Evolutionary conservation across 2,888 invertebrate species (phyloP), one percentile per base, ranked within the genome.

Genomic region (Eristalis arbustorum): DNA sequence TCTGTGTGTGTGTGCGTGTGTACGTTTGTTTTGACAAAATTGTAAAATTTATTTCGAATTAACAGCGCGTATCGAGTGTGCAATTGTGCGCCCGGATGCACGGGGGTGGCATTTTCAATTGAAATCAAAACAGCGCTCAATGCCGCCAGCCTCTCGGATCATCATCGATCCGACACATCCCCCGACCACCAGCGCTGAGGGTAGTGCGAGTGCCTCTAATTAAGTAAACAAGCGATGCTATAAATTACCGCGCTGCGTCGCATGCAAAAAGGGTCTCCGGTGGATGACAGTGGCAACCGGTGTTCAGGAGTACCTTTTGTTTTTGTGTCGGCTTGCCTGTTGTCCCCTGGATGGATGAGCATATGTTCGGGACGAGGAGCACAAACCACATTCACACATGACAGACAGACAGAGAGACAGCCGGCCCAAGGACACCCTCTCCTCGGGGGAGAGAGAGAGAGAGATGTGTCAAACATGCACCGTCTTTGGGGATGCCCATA

Each of bases 31-130:
- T 87, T 82, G 78, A 78, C 67, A 79, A 87, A 83, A 83, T 83
- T 83, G 87, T 87, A 79, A 87, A 87, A 87, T 87, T 83, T 83
- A 83, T 87, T 82, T 83, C 82, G 87, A 87, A 87, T 87, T 87
- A 87, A 87, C 87, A 87, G 72, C 78, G 87, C 87, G 83, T 87
- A 83, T 83, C 78, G 83, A 83, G 74, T 71, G 75, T 75, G 66
- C 85, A 73, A 85, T 81, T 85, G 72, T 81, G 49, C 69, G 75
- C 62, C 62, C 61, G 37, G 1, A 34, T 63, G 37, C 18, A 68
- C 71, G 87, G 49, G 87, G 87, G 81, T 81, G 85, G 85, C 22
- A n/a, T n/a, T n/a, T 77, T 63, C 78, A 77, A 87, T 87, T 87
- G 85, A 87, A 87, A 83, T 87, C 83, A 83, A 79, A 87, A 79